Evolutionary conservation across 1,140 invertebrate genomes (phyloP), one percentile per base, ranked within the genome.

Genomic region (Phortica variegata): DNA sequence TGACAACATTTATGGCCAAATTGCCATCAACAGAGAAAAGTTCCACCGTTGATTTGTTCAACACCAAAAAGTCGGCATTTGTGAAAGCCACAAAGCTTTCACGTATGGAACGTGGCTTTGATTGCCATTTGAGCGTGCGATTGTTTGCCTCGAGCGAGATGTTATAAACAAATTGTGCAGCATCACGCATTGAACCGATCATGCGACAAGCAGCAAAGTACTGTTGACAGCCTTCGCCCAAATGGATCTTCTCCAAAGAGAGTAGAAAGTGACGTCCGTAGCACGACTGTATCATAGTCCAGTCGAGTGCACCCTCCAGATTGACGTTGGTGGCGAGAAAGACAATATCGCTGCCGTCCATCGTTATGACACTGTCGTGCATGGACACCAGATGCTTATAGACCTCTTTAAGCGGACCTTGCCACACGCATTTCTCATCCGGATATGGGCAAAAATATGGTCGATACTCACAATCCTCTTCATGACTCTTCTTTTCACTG

Each of bases 221-320:
- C 77, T 97, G 94, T 60, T 98, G 95, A 70, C 97, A 91, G 7
- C 93, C 95, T 79, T 97, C 93, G 72, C 87, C 92, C 70, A 97
- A 95, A 63, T 96, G 94, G 78, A 99, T 95, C 78, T 99, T 99
- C 77, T 99, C 97, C 21, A 99, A 81, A n/a, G 99, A 95, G 43
- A 99, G 81, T 93, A 99, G 97, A 75, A 99, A 99, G 77, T 98
- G 91, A 63, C 97, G 93, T 36, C 91, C 93, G 77, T 97, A 98
- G 79, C 97, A 99, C 1, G 93, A 96, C 77, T 99, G 97, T 93
- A 99, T 98, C 97, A 99, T 99, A 1, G 99, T 97, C 97, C 97
- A 99, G 76, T 99, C 97, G 1, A 99, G 95, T 32, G 97, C 97
- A 36, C 97, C 97, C 23, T 95, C 95, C 49, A 99, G 82, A 80